Evolutionary conservation across 1,140 invertebrate genomes (phyloP), one percentile per base, ranked within the genome.

Genomic region (Heliconius congener): DNA sequence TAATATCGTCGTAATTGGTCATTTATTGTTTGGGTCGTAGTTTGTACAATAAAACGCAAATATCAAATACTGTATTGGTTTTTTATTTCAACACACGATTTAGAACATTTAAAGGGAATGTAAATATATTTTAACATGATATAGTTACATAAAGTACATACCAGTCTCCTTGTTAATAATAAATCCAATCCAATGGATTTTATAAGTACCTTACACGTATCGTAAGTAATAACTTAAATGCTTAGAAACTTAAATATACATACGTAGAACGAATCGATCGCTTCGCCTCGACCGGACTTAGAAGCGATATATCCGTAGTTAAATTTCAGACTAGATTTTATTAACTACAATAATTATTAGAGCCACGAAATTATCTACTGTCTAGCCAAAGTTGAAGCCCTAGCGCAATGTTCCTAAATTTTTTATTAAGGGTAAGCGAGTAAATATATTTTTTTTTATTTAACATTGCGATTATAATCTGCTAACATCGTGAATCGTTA

Each of bases 61-160:
- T 93, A 34, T 87, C 81, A 92, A 81, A 94, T 94, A 94, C 92
- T 93, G 92, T 93, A 90, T 94, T 93, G 92, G 92, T 92, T 93
- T 93, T 66, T 92, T 91, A 89, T 92, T 91, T 89, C 84, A 90
- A 90, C 87, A 89, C 85, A 87, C 87, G 81, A 72, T 81, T 84
- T 82, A 87, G 80, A 87, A 89, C 84, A 86, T 87, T 83, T 84
- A 76, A 86, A 83, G 88, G 91, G 92, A 92, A 93, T 92, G 91
- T 91, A 91, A 91, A 91, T 87, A 91, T 86, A 85, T 90, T 87
- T 88, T 87, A 85, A 91, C 84, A 89, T 80, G 80, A 88, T 87
- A 88, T 85, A 83, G 80, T 83, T 83, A 88, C 83, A 87, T 88
- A 90, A 91, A 94, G 90, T 94, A 94, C 90, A 93, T 90, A 90